A percentile compares a stretch with the other conserved stretches of the same genome.
These are phyloP conservation scores for Antennarius maculatus DNA, from an alignment of 2,797 vertebrate species.

Conservation along the genomic window DNA sequence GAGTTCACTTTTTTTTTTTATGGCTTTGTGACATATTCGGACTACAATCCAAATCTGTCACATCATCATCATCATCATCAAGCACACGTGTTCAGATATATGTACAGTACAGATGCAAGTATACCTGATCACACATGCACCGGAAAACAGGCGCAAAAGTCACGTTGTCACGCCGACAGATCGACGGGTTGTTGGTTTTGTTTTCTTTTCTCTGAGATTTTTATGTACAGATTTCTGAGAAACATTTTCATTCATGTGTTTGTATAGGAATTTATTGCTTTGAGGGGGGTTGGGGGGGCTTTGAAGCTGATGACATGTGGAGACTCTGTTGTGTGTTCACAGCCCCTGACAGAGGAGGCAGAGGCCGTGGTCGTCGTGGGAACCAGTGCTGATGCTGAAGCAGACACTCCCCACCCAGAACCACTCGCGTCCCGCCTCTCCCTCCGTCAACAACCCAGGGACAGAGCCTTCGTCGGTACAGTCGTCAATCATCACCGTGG, in stretches of 20 bases:
- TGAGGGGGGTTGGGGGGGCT: constrained; percentile 14
- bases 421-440: constrained; percentile 22
- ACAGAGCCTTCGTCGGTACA: constrained; percentile 55
- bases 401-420: constrained; percentile 35
- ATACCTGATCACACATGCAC: constrained; percentile 47
- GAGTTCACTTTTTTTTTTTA: constrained; percentile 36
- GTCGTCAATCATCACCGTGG: constrained; percentile 33
- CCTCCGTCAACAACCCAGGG: constrained; percentile 60
- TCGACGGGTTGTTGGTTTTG: constrained; percentile 40
- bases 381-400: constrained; percentile 47
- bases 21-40: constrained; percentile 44
- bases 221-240: constrained; percentile 56
- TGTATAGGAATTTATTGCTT: constrained; percentile 5
- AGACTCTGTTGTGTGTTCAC: constrained; percentile 40
- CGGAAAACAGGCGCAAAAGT: constrained; percentile 23
- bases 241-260: constrained; percentile 30
- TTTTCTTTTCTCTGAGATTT: constrained; percentile 37
- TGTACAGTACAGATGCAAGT: constrained; percentile 47
- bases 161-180: constrained; percentile 7
- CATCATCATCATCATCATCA: constrained; percentile 5
- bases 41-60: constrained; percentile 14
- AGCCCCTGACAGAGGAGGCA: constrained; percentile 30
- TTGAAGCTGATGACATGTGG: constrained; percentile 42
- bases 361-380: constrained; percentile 46
- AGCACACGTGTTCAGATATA: constrained; percentile 33